Conservation (phyloP, 2,797 vertebrate species). For the Apogon talboti region DNA sequence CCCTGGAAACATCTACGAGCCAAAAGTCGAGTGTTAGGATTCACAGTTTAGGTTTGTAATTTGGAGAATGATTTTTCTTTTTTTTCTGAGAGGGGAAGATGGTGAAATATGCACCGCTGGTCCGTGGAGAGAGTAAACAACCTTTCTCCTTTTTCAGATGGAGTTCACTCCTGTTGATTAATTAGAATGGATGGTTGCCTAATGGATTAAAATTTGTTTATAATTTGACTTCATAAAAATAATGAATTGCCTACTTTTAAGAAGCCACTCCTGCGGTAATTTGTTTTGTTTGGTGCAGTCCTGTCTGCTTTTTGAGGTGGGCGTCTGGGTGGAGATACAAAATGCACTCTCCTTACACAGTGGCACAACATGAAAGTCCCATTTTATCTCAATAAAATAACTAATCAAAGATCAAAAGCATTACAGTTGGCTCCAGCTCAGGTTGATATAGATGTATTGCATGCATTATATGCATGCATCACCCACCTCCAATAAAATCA, state of each 20-base stretch:
- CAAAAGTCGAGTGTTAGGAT: slow-evolving; percentile 86
- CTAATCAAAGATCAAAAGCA: slow-evolving; percentile 81
- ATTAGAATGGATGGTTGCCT: slow-evolving; percentile 86
- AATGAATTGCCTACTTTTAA: slow-evolving; percentile 82
- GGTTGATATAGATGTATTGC: slow-evolving; percentile 79
- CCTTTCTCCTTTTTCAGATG: slow-evolving; percentile 81
- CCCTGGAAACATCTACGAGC: slow-evolving; percentile 97
- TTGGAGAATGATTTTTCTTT: slow-evolving; percentile 72
- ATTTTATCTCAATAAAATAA: slow-evolving; percentile 79
- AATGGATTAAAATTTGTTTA: slow-evolving; percentile 85
- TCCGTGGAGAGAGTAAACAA: slow-evolving; percentile 82
- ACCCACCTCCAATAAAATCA: slow-evolving; percentile 84
- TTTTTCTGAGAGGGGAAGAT: slow-evolving; percentile 59
- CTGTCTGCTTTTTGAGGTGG: slow-evolving; percentile 63
- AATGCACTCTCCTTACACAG: slow-evolving; percentile 53
- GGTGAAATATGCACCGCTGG: slow-evolving; percentile 82
- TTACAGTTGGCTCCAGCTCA: slow-evolving; percentile 74
- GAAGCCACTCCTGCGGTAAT: slow-evolving; percentile 77
- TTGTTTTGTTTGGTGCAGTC: slow-evolving; percentile 75
- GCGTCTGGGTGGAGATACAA: slow-evolving; percentile 62
- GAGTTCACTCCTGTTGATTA: slow-evolving; percentile 86
- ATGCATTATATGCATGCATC: slow-evolving; percentile 75
- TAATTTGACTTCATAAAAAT: slow-evolving; percentile 86
- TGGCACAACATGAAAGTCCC: slow-evolving; percentile 70
- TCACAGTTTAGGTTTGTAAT: slow-evolving; percentile 88